These are phyloP conservation scores for Lacanobia wlatinum DNA, from an alignment of 2,888 invertebrate species.

Conservation along the genomic window DNA sequence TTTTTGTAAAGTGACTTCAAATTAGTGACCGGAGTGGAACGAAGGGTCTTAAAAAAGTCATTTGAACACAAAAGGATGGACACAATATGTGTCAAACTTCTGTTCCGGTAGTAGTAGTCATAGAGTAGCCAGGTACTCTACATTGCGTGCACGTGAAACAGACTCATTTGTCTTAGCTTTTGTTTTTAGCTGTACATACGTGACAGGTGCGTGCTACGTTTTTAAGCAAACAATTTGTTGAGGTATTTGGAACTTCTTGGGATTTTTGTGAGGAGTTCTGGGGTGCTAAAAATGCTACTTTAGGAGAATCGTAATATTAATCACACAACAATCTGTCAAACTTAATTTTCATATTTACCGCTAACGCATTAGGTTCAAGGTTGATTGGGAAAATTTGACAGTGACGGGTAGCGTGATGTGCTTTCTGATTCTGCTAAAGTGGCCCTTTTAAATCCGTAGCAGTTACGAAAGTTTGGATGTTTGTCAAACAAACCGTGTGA, in stretches of 20 bases:
- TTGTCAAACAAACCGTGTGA: too few relatives aligned
- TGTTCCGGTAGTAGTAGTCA: conserved; percentile 81
- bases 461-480: too few relatives aligned
- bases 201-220: conserved; percentile 54
- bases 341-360: too few relatives aligned
- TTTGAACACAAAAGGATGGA: conserved; percentile 66
- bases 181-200: conserved; percentile 48
- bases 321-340: too few relatives aligned
- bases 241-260: not conserved
- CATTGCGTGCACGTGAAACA: conserved; percentile 44
- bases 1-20: conserved; percentile 45
- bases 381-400: too few relatives aligned
- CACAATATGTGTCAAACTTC: conserved; percentile 81
- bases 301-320: too few relatives aligned
- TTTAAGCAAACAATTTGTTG: conserved; percentile 53
- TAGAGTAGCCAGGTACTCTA: conserved; percentile 44
- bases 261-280: too few relatives aligned
- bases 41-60: conserved; percentile 59
- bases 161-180: conserved; percentile 53
- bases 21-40: conserved; percentile 47
- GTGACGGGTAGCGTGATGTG: too few relatives aligned
- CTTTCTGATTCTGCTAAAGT: too few relatives aligned
- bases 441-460: too few relatives aligned
- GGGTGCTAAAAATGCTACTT: too few relatives aligned
- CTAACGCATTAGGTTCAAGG: too few relatives aligned